Percentiles rank a stretch among this genome's conserved stretches.
phyloP scores from a whole-genome alignment of 1,140 invertebrate species.

The Caenorhabditis latens region DNA sequence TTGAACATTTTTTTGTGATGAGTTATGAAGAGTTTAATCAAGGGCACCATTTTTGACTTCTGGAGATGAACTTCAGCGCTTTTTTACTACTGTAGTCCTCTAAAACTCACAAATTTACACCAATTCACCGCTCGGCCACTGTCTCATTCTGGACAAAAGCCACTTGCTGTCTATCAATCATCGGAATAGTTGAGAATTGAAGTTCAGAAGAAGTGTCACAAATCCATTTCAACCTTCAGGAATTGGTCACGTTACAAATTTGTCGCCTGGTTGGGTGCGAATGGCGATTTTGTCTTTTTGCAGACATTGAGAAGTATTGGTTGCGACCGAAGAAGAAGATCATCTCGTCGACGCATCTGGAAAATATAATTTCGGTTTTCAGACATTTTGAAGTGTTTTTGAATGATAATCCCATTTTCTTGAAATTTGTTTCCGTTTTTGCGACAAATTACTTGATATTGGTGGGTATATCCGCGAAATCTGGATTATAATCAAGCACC shows the following conservation, averaged over 20 bases:
- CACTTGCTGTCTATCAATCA: background rate
- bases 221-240: constrained; percentile 26
- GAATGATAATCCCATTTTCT: too few species aligned
- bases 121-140: background rate
- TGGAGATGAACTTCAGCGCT: too few species aligned
- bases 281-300: background rate
- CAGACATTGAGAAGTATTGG: constrained; percentile 19
- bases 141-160: constrained; percentile 14
- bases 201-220: constrained; percentile 12
- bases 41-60: too few species aligned
- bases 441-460: constrained; percentile 19
- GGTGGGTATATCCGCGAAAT: constrained; percentile 32
- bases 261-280: background rate
- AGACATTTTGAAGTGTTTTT: too few species aligned
- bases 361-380: too few species aligned
- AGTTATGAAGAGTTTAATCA: too few species aligned
- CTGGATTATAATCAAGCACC: background rate
- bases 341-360: constrained; percentile 26
- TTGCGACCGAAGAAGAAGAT: constrained; percentile 14
- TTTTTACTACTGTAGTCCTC: too few species aligned
- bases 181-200: constrained; percentile 33
- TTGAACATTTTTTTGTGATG: too few species aligned
- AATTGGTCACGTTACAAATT: background rate
- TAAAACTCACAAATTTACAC: constrained; percentile 12
- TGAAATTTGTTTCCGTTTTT: too few species aligned